Evolutionary conservation across 2,888 invertebrate genomes (phyloP).

Genomic region (Nomada lathburiana): DNA sequence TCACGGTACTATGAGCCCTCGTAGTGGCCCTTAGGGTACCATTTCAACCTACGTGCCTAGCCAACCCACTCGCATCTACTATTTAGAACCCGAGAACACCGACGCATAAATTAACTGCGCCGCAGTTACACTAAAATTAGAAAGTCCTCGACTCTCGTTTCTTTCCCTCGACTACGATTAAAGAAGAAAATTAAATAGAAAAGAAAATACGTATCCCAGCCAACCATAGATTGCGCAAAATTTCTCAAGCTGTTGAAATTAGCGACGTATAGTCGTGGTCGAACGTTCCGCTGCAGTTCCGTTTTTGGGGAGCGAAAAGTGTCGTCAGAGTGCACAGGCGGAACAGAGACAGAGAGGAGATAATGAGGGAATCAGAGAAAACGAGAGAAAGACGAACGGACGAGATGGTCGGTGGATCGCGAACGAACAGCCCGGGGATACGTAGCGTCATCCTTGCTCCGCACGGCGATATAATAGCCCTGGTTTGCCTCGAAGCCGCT

Average conservation of each 20-base stretch:
- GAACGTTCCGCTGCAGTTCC: constrained; percentile 38
- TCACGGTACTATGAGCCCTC: too few species aligned
- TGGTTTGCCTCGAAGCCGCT: constrained; percentile 67
- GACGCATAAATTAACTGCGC: too few species aligned
- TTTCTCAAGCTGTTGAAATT: constrained; percentile 56
- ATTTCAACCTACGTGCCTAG: too few species aligned
- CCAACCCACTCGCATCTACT: too few species aligned
- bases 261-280: constrained; percentile 51
- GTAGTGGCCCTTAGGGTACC: too few species aligned
- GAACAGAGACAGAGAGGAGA: constrained; percentile 12
- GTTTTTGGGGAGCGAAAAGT: constrained; percentile 36
- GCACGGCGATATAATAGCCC: constrained; percentile 68
- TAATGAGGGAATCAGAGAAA: constrained; percentile 44
- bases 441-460: constrained; percentile 69
- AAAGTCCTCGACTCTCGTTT: too few species aligned
- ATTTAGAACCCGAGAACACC: too few species aligned
- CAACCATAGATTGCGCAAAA: neutral
- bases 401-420: constrained; percentile 42
- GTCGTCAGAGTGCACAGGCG: neutral
- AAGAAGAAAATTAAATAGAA: too few species aligned
- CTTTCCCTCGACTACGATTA: too few species aligned
- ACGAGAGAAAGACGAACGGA: constrained; percentile 11
- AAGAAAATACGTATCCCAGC: too few species aligned
- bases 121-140: too few species aligned
- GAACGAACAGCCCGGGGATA: constrained; percentile 64